Evolutionary conservation across 2,888 invertebrate species (phyloP).

Genomic region (Abrostola tripartita): DNA sequence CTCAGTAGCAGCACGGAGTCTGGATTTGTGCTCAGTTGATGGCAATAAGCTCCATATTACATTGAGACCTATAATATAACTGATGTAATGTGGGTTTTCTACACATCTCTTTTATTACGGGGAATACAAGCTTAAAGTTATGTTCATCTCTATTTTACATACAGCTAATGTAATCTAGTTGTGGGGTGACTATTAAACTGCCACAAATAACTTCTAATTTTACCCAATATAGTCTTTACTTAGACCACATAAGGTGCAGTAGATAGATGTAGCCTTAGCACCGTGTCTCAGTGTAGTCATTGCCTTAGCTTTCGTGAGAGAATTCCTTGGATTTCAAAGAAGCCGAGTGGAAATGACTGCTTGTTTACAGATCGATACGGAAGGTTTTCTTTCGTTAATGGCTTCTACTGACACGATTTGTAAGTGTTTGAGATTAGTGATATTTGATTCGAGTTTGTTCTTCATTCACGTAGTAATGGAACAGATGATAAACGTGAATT

Average conservation of each 20-base stretch:
- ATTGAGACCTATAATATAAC: no score
- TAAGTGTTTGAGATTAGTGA: conserved; percentile 22
- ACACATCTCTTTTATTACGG: conserved; percentile 1
- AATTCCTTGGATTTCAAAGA: conserved; percentile 47
- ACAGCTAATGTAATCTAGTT: conserved; percentile 21
- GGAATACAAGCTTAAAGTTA: background rate
- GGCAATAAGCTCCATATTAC: no score
- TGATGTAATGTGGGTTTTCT: no score
- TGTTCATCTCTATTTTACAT: no score
- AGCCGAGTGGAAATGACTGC: conserved; percentile 46
- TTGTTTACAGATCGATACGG: conserved; percentile 39
- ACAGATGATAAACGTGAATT: no score
- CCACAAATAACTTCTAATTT: conserved; percentile 15
- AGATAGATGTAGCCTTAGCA: conserved; percentile 28
- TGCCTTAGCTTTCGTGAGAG: conserved; percentile 45
- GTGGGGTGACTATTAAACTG: conserved; percentile 29
- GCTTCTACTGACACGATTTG: conserved; percentile 36
- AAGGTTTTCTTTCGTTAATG: conserved; percentile 43
- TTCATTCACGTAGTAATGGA: background rate
- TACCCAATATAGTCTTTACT: no score
- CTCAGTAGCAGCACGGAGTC: no score
- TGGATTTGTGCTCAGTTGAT: no score
- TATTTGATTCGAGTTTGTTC: conserved; percentile 6
- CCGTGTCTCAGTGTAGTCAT: conserved; percentile 31
- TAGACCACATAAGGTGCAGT: conserved; percentile 7